A percentile compares a stretch with the other conserved stretches of the same genome.
Evolutionary conservation across 2,888 invertebrate genomes (phyloP).

Genomic region (Yponomeuta plumbellus): DNA sequence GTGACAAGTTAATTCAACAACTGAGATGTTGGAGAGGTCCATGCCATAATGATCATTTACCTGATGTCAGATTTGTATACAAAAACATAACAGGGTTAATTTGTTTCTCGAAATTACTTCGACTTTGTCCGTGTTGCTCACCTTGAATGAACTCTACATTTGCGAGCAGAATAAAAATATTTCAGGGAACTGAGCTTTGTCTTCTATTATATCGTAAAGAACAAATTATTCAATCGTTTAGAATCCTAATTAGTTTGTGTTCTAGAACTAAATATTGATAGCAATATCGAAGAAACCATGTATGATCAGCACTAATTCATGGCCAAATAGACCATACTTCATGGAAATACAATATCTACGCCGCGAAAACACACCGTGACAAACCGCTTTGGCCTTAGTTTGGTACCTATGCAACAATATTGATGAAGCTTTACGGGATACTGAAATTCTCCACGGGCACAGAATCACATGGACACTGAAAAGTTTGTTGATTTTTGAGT

Average conservation of each 20-base stretch:
- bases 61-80: too few species aligned
- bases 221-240: neutral
- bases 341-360: neutral
- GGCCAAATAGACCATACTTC: neutral
- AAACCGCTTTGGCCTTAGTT: neutral
- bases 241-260: neutral
- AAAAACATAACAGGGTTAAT: neutral
- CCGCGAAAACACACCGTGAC: constrained; percentile 12
- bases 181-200: neutral
- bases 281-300: neutral
- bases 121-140: neutral
- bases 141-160: neutral
- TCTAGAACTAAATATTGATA: neutral
- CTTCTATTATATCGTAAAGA: neutral
- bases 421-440: too few species aligned
- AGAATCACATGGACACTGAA: neutral
- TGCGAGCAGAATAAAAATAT: neutral
- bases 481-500: neutral
- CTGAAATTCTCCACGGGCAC: neutral
- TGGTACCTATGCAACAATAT: neutral
- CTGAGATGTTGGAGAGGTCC: too few species aligned
- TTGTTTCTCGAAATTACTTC: neutral
- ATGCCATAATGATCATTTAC: too few species aligned
- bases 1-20: too few species aligned
- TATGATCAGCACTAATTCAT: neutral